Conservation (phyloP, 1,140 invertebrate species). For the Patella vulgata region DNA sequence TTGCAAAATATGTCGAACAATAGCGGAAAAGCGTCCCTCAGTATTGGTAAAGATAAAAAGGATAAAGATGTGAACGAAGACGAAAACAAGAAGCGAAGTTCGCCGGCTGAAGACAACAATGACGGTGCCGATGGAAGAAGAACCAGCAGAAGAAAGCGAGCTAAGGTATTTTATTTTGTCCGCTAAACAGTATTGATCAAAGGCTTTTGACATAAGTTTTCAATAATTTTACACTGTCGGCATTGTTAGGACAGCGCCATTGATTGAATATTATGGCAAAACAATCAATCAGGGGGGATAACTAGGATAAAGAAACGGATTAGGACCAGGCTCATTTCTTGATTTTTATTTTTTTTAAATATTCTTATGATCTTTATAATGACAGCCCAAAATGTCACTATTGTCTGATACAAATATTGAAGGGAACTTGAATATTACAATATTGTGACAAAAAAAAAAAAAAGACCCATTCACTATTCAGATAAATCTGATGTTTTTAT, state of each 20-base stretch:
- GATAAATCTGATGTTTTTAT: not conserved
- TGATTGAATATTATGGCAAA: not conserved
- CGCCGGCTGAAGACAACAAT: conserved; percentile 21
- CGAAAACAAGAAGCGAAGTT: conserved; percentile 21
- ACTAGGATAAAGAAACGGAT: not conserved
- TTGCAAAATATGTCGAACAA: conserved; percentile 4
- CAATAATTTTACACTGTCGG: conserved; percentile 2
- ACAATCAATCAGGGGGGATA: not conserved
- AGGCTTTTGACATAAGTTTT: too few relatives aligned
- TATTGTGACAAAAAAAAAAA: not conserved
- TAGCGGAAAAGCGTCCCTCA: not conserved
- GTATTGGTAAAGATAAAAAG: conserved; percentile 6
- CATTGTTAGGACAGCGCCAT: not conserved
- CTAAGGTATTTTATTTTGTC: conserved; percentile 23
- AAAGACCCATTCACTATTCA: not conserved
- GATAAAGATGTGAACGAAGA: conserved; percentile 14
- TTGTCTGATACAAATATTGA: too few relatives aligned
- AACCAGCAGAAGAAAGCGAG: conserved; percentile 28
- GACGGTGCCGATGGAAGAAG: conserved; percentile 23
- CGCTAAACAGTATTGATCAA: too few relatives aligned
- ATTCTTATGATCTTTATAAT: too few relatives aligned
- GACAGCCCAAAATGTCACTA: too few relatives aligned
- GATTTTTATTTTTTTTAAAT: not conserved
- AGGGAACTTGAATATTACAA: not conserved
- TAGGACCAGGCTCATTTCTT: not conserved